Conservation (phyloP, 2,888 invertebrate genomes). For the Cantharis nigra region DNA sequence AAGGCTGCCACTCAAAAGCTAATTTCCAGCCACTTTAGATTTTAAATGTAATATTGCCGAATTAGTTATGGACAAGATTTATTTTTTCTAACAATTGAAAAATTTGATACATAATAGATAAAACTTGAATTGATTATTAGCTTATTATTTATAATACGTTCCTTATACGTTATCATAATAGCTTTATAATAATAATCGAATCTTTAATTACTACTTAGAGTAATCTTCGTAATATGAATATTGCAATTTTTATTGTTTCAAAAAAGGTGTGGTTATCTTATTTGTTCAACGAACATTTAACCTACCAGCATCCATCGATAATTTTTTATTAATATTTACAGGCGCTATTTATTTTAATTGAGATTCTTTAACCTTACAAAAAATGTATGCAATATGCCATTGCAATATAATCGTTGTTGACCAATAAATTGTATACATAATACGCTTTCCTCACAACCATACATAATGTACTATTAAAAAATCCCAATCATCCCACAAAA, state of each 20-base stretch:
- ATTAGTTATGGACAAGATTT: neutral
- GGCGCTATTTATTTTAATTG: neutral
- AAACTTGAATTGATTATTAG: neutral
- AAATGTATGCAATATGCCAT: too few species aligned
- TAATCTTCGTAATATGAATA: neutral
- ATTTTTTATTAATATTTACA: neutral
- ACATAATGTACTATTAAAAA: neutral
- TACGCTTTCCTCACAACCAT: neutral
- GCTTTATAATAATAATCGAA: neutral
- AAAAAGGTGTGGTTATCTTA: neutral
- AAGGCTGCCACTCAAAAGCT: neutral
- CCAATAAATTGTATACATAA: too few species aligned
- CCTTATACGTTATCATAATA: neutral
- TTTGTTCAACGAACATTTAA: neutral
- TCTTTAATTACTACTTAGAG: neutral
- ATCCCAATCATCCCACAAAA: neutral
- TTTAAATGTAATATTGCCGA: neutral
- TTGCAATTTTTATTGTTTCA: neutral
- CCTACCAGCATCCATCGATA: neutral
- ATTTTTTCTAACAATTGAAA: neutral
- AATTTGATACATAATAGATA: neutral
- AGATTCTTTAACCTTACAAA: too few species aligned
- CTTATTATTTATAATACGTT: neutral
- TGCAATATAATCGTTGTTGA: too few species aligned
- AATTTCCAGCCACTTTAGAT: neutral